Base-by-base conservation (phyloP, 1,140 invertebrate genomes). In the Brachionus rotundiformis region DNA sequence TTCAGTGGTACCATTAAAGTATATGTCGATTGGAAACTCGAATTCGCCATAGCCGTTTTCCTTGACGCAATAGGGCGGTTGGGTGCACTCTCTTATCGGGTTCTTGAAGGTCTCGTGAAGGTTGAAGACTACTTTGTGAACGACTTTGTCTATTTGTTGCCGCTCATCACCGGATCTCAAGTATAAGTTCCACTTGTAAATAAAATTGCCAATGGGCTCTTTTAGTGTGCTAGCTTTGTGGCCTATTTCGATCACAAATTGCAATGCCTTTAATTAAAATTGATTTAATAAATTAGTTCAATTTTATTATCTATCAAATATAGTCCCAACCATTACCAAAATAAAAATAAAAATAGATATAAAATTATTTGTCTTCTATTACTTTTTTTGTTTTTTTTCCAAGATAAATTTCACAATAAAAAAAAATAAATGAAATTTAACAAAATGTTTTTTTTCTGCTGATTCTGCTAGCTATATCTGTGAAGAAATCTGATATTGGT, bases 31-130 rank as follows among this genome's bases (percentile, higher is more conserved):
- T 0, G 76, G 76, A 33, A 79, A 79, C 23, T 79, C 76, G 23
- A 79, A 79, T 59, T 79, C 47, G 31, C 76, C 76, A 27, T 79
- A 79, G 76, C 76, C 76, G 47, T 79, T 79, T 13, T 79, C 76
- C 13, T 79, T 79, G 47, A 79, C 76, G 16, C 76, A 79, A 25
- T 59, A 79, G 11, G 76, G 76, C 47, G 44, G 47, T 5, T 79
- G 29, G 10, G 47, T 59, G 47, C 44, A 79, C 16, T 33, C 47
- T 36, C 76, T 13, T 1, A 59, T 39, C 47, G 76, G 76, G 31
- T 79, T 79, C 2, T 39, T 59, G 36, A 79, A 79, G 13, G 76
- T 79, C 36, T 54, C 47, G 47, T 79, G 76, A 2, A 79, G 29
- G 36, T 79, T 79, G 27, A 79, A 79, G 11, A 79, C 76, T 23